Base-by-base conservation (phyloP, 2,888 invertebrate species). In the Drosophila imparisetae region DNA sequence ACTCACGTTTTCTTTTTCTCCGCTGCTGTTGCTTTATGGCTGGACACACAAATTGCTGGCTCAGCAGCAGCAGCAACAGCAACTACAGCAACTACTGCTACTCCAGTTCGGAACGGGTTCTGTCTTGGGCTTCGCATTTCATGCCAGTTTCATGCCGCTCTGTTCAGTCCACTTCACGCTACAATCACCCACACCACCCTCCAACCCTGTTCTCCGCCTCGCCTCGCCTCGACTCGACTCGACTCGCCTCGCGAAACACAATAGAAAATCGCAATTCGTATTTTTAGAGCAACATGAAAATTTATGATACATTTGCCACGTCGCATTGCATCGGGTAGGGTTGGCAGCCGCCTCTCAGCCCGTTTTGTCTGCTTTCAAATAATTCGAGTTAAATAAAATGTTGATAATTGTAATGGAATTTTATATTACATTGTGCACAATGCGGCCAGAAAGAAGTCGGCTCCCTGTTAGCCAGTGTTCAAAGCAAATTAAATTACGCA, bases 221-320 rank as follows among this genome's bases (percentile, higher is more conserved):
- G 13, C 34, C 40, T 2, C 36, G 6, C 2, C 36, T 7, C 36
- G 11, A 2, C 40, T 40, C 42, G 7, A 2, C n/a, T 42, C 21
- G 13, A 13, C 21, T 45, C 45, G 45, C 21, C 54, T 55, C 42
- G 69, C 75, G 52, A 10, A 68, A 54, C 73, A 84, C 89, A 84
- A 84, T 89, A 84, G 87, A 89, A 84, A 86, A 84, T 84, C 89
- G 89, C 87, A 87, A 75, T 83, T 82, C 83, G 80, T 80, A 82
- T 79, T 80, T 80, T 81, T 76, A 76, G 87, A 89, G 89, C 85
- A 86, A 68, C 84, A 84, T 89, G 87, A 86, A 86, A 89, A 85
- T 85, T 81, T 85, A 85, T 89, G 84, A 86, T 89, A 87, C 84
- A 84, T 84, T 84, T 89, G 77, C 72, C 63, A 58, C 77, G 34